Base-by-base conservation (phyloP, 2,113 vertebrate species). In the Camelus dromedarius region DNA sequence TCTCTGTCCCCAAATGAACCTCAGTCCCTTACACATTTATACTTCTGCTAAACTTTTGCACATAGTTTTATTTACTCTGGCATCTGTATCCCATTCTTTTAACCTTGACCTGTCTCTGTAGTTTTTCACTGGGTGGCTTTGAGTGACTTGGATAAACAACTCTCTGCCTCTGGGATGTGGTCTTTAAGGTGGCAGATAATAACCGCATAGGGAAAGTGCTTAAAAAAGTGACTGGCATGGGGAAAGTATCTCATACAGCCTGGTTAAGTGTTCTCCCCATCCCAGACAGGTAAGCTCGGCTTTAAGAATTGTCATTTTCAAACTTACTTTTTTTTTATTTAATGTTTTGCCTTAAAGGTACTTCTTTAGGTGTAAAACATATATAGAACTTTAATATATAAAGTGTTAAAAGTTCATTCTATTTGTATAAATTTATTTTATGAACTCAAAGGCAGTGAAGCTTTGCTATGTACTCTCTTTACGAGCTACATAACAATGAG, bases 341-440 rank as follows among this genome's bases (percentile, higher is more conserved):
- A 14, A 54, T 89, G 35, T 30, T 83, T 58, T 5, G 4, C 15
- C 4, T 42, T 42, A 58, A 7, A 76, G 42, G 38, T 76, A 67
- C 32, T 94, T 67, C 22, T 94, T 73, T 13, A 89, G 54, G 28
- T n/a, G 66, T 75, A 89, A 75, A 76, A 62, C 1, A 24, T 85
- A 16, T 62, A 38, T 3, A n/a, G 80, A 50, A 58, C 28, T 76
- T 14, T 84, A 72, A 81, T 42, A 54, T 20, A 42, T 50, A 84
- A 84, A 66, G 50, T 84, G 52, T 76, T 42, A 58, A 81, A 60
- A 62, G 52, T 72, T 5, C 72, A 46, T 81, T 79, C 46, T 88
- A 26, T 64, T 38, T 50, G 54, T 32, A n/a, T 62, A 88, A 18
- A 38, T 81, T 52, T 52, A 52, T 81, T 81, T 88, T n/a, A n/a